Conservation (phyloP, 1,140 invertebrate species). For the Eueides isabella region DNA sequence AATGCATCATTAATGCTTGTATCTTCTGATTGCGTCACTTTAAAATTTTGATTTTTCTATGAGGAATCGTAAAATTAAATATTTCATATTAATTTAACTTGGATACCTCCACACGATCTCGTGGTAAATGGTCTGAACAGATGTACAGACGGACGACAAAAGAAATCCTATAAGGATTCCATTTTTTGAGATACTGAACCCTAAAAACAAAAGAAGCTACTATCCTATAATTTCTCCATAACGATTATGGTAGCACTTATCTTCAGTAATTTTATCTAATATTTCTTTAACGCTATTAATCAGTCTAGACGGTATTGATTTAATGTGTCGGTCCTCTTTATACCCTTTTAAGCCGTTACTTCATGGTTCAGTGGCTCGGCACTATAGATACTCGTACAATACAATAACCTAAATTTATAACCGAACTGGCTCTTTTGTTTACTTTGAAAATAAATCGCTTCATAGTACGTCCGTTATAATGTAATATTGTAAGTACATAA, state of each 20-base stretch:
- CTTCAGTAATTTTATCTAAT: not conserved
- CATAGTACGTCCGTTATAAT: not conserved
- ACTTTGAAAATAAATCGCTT: not conserved
- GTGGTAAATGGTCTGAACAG: no score
- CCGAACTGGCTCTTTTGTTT: not conserved
- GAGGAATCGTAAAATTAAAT: no score
- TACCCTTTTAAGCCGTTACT: conserved; percentile 19
- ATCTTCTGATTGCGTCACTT: no score
- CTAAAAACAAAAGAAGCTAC: not conserved
- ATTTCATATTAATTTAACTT: no score
- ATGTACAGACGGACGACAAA: no score
- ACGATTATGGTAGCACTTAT: not conserved
- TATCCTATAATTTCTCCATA: not conserved
- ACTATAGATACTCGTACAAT: conserved; percentile 7
- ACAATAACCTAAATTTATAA: conserved; percentile 11
- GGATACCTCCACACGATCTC: no score
- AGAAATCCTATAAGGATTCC: no score
- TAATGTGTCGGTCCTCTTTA: conserved; percentile 5
- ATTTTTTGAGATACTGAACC: no score
- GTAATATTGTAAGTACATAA: not conserved
- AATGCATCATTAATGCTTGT: no score
- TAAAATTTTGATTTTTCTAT: no score
- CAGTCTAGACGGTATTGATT: conserved; percentile 22
- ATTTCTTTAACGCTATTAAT: not conserved
- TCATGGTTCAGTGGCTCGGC: conserved; percentile 6